phyloP scores from a whole-genome alignment of 2,797 vertebrate genomes.

The Nyctalus aviator region DNA sequence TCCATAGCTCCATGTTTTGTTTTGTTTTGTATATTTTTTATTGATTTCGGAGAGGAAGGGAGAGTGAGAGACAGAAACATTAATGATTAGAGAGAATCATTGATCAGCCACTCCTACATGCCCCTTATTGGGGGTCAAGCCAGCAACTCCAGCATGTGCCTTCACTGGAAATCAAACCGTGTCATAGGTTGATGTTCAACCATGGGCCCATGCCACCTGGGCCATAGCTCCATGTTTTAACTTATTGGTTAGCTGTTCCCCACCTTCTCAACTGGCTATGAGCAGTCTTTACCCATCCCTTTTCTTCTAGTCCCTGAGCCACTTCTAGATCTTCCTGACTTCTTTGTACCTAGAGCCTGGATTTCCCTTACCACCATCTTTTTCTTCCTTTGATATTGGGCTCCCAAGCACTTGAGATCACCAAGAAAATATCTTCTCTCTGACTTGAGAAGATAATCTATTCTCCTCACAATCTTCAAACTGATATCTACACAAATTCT shows the following conservation, averaged over 20 bases:
- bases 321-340: not conserved
- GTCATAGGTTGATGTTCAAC: no score
- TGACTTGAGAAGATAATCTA: not conserved
- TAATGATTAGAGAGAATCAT: no score
- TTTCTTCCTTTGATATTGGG: not conserved
- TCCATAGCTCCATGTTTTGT: not conserved
- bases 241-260: not conserved
- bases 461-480: slow-evolving; percentile 15
- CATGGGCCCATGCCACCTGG: no score
- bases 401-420: not conserved
- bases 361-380: not conserved
- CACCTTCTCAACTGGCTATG: not conserved
- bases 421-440: not conserved
- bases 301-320: not conserved
- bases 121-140: no score
- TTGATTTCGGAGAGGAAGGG: no score
- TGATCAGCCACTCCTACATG: no score
- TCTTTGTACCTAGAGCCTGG: not conserved
- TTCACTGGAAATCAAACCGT: no score
- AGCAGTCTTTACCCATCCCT: not conserved
- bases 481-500: not conserved
- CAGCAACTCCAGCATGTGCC: no score
- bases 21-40: no score
- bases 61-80: no score
- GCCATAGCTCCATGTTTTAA: not conserved